Evolutionary conservation across 2,888 invertebrate genomes (phyloP), one percentile per base, ranked within the genome.

Genomic region (Eupithecia abbreviata): DNA sequence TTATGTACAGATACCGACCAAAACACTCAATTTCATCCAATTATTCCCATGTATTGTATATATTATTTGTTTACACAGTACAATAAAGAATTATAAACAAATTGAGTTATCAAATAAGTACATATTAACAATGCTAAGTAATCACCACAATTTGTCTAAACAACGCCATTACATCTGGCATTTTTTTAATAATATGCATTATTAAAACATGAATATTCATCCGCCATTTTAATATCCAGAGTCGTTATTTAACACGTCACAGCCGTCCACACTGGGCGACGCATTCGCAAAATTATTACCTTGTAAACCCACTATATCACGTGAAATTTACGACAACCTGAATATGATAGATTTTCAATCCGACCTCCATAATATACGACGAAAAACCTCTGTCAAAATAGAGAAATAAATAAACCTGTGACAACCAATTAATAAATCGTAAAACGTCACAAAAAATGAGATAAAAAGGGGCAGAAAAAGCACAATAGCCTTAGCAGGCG

Each of bases 401-500:
- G 93, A 93, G 93, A 93, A 93, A 95, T 94, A 94, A 95, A 95
- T 94, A 94, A 93, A 91, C 89, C 88, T 87, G 88, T 92, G 95
- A 95, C 95, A 94, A 92, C 92, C 94, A 95, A 95, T 95, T 95
- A 95, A 95, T 95, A 95, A 94, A 94, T 94, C 94, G 94, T 94
- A 95, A 95, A 95, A 91, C 92, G 94, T 94, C 94, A 94, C 88
- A 91, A 93, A 94, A 94, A 90, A 91, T 91, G 83, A 88, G 88
- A 90, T 90, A 92, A 93, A 92, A 93, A 91, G 90, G 90, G 89
- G 86, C 92, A 92, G 91, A 93, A 92, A 93, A 93, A 93, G 91
- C 90, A 93, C 93, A 94, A 94, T 92, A 89, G 90, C 86, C 85
- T 90, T 91, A 85, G 90, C 92, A 92, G 89, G 89, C 91, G 92